phyloP scores from a whole-genome alignment of 2,888 invertebrate species.

The Dynastes tityus region DNA sequence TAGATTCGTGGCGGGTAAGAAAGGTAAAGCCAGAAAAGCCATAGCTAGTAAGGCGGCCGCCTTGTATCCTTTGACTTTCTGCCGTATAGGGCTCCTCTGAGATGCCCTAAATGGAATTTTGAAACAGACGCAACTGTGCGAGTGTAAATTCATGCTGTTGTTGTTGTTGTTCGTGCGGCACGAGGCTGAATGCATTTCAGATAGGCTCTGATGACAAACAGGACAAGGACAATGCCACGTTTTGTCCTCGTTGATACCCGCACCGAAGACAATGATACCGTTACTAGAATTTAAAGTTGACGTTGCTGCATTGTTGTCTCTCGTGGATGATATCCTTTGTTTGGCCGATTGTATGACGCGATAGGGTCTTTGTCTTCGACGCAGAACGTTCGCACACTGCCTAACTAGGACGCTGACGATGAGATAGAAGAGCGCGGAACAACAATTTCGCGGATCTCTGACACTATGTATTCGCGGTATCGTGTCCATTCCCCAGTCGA shows the following conservation, averaged over 20 bases:
- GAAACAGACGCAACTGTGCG: conserved; percentile 71
- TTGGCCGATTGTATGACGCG: conserved; percentile 36
- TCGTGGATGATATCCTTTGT: conserved; percentile 48
- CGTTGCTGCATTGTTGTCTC: conserved; percentile 41
- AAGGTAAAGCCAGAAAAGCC: conserved; percentile 90
- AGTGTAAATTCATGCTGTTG: conserved; percentile 75
- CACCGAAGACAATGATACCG: conserved; percentile 26
- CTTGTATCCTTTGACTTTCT: conserved; percentile 53
- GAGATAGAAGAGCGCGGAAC: conserved; percentile 84
- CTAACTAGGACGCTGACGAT: conserved; percentile 62
- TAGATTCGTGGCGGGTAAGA: conserved; percentile 95
- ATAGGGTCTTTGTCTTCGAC: conserved; percentile 50
- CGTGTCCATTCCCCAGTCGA: conserved; percentile 99
- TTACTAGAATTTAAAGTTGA: conserved; percentile 33
- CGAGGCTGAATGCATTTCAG: conserved; percentile 79
- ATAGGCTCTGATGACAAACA: conserved; percentile 79
- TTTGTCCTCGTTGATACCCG: conserved; percentile 49
- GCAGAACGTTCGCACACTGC: conserved; percentile 53
- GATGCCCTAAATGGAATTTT: conserved; percentile 53
- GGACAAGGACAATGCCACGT: conserved; percentile 73
- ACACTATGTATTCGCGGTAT: conserved; percentile 88
- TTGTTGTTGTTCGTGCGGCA: conserved; percentile 84
- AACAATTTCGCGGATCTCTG: conserved; percentile 85
- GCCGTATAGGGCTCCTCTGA: conserved; percentile 50
- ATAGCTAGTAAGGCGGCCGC: conserved; percentile 74